These are phyloP conservation scores for Apantesis nais DNA, from an alignment of 2,888 invertebrate genomes.

Conservation along the genomic window DNA sequence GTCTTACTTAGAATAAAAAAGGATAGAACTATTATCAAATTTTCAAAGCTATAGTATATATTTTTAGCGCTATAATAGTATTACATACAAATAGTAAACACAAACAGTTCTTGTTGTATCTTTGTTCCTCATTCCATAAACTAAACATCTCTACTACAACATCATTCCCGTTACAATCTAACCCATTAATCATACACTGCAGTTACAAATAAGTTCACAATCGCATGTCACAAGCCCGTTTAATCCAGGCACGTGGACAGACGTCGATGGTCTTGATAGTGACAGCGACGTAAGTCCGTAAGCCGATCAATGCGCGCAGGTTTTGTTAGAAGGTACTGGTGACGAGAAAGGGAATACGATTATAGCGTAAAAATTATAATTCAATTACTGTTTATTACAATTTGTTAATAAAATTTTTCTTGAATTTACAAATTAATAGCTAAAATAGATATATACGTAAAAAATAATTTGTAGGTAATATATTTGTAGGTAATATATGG, in stretches of 20 bases:
- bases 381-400: too few species aligned
- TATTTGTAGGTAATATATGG: too few species aligned
- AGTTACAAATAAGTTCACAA: conserved; percentile 67
- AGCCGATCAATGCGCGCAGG: conserved; percentile 72
- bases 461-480: too few species aligned
- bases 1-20: too few species aligned
- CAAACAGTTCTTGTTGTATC: too few species aligned
- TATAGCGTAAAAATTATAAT: neutral
- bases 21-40: too few species aligned
- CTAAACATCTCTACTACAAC: neutral
- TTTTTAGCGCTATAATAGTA: too few species aligned
- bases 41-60: too few species aligned
- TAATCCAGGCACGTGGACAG: conserved; percentile 75
- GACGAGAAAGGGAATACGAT: conserved; percentile 38
- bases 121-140: neutral
- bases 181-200: conserved; percentile 67
- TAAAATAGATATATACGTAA: too few species aligned
- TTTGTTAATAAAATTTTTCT: too few species aligned
- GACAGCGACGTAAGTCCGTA: conserved; percentile 58
- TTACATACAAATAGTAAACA: too few species aligned
- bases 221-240: conserved; percentile 64
- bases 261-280: conserved; percentile 55
- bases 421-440: too few species aligned
- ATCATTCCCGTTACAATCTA: conserved; percentile 59
- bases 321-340: conserved; percentile 58